phyloP scores from a whole-genome alignment of 2,113 vertebrate genomes.

The Syngnathus floridae region DNA sequence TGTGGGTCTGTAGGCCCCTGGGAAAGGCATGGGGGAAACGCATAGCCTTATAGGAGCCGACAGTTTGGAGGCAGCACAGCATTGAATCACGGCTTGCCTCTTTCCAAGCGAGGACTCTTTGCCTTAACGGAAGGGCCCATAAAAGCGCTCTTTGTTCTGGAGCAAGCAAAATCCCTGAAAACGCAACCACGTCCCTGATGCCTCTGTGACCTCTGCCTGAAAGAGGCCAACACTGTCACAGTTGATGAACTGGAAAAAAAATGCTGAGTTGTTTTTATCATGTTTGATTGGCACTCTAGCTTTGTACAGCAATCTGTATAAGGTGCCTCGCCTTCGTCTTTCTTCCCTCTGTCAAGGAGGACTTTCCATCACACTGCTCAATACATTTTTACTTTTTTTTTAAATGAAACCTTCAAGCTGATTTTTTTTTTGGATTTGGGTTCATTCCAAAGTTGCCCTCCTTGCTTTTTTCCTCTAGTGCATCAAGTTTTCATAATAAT shows the following conservation, averaged over 20 bases:
- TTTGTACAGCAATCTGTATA: constrained; percentile 52
- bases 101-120: constrained; percentile 36
- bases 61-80: constrained; percentile 62
- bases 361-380: no score
- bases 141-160: constrained; percentile 34
- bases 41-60: constrained; percentile 61
- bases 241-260: constrained; percentile 37
- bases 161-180: constrained; percentile 17
- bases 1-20: constrained; percentile 59
- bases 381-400: no score
- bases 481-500: no score
- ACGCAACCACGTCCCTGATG: neutral
- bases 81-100: constrained; percentile 62
- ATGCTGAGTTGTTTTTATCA: constrained; percentile 49
- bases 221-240: constrained; percentile 16
- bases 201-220: constrained; percentile 35
- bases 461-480: no score
- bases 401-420: no score
- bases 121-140: constrained; percentile 32
- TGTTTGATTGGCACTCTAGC: constrained; percentile 49
- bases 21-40: constrained; percentile 60
- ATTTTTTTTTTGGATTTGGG: no score
- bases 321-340: constrained; percentile 24
- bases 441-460: no score
- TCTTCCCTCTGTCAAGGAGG: neutral